Percentiles rank a stretch among this genome's conserved stretches.
phyloP scores from a whole-genome alignment of 2,113 vertebrate species.

The Baryphthengus martii region DNA sequence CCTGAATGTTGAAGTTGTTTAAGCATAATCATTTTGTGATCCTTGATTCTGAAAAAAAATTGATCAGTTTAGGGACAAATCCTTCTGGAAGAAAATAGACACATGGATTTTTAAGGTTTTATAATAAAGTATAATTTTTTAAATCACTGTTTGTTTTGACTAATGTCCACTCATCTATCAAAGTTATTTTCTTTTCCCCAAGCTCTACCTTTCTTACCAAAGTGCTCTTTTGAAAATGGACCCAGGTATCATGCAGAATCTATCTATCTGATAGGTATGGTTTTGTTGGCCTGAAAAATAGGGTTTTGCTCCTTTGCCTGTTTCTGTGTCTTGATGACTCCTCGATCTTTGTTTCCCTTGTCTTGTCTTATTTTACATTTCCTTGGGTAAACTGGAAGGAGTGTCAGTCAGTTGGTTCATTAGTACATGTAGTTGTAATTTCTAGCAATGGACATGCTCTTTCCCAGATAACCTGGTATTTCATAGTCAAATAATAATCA shows the following conservation, averaged over 20 bases:
- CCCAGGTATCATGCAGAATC: rapidly evolving
- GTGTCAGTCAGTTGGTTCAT: neutral
- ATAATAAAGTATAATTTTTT: neutral
- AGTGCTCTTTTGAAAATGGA: neutral
- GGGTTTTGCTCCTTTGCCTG: neutral
- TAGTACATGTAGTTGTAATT: neutral
- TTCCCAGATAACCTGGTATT: neutral
- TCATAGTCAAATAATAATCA: neutral
- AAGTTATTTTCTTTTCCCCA: neutral
- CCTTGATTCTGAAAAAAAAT: neutral
- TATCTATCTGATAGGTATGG: neutral
- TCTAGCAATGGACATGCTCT: neutral
- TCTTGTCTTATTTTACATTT: neutral
- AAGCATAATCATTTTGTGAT: neutral
- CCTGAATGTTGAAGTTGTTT: neutral
- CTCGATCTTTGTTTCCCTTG: neutral
- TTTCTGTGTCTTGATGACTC: neutral
- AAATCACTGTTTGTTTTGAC: neutral
- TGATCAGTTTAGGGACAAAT: neutral
- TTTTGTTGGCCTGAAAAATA: neutral
- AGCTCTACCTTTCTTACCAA: neutral
- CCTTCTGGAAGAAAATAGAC: neutral
- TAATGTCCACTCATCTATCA: neutral
- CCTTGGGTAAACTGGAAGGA: neutral
- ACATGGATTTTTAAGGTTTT: neutral